Conservation (phyloP, 2,888 invertebrate genomes). For the Parascotia fuliginaria region DNA sequence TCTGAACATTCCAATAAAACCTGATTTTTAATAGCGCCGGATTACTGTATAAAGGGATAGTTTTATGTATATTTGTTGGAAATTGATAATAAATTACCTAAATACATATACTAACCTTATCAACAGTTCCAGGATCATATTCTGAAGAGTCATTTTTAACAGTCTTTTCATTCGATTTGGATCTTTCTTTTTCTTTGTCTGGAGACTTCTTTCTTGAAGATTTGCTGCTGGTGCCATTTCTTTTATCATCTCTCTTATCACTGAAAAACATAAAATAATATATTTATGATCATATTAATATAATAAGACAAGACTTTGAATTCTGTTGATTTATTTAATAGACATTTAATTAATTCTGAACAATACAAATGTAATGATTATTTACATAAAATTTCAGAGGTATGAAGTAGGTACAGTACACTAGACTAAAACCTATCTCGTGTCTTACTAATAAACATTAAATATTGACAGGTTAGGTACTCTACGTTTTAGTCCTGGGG, state of each 20-base stretch:
- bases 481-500: too few species aligned
- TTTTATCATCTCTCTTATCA: conserved; percentile 88
- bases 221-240: conserved; percentile 86
- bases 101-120: conserved; percentile 87
- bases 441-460: too few species aligned
- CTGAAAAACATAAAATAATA: conserved; percentile 42
- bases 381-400: too few species aligned
- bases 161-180: conserved; percentile 85
- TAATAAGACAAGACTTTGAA: neutral
- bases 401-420: too few species aligned
- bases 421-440: too few species aligned
- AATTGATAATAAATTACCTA: too few species aligned
- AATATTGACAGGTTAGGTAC: too few species aligned
- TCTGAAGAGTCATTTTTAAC: conserved; percentile 86
- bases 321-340: neutral
- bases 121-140: conserved; percentile 90
- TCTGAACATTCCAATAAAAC: conserved; percentile 38
- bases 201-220: conserved; percentile 84
- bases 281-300: neutral
- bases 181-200: conserved; percentile 77
- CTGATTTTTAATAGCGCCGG: conserved; percentile 13
- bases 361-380: too few species aligned
- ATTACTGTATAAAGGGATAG: too few species aligned
- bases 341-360: too few species aligned
- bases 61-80: too few species aligned